Conservation (phyloP, 2,113 vertebrate genomes). For the Crotophaga sulcirostris region DNA sequence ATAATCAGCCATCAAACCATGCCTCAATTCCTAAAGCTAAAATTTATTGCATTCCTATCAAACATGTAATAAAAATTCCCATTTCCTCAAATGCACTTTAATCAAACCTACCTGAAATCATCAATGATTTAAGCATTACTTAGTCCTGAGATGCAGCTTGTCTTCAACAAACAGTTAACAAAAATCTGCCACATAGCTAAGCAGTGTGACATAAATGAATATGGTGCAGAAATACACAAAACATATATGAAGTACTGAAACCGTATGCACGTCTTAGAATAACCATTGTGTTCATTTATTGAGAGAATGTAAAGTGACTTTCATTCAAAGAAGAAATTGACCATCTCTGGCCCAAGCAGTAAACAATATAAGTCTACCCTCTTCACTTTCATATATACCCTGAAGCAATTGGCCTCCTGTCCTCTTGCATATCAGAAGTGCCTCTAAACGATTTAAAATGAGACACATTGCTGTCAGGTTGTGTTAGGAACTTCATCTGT, state of each 20-base stretch:
- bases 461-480: background rate
- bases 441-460: background rate
- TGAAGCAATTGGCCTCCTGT: background rate
- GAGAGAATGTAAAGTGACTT: background rate
- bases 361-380: background rate
- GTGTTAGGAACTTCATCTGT: background rate
- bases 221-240: background rate
- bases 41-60: background rate
- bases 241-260: background rate
- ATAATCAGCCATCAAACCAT: background rate
- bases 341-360: background rate
- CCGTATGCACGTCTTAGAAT: background rate
- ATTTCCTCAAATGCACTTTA: background rate
- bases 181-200: background rate
- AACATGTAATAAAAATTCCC: background rate
- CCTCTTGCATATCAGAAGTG: background rate
- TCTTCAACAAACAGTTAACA: background rate
- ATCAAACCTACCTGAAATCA: constrained; percentile 12
- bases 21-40: background rate
- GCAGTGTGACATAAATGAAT: background rate
- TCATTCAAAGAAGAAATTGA: background rate
- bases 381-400: background rate
- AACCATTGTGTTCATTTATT: background rate
- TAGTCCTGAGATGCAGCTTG: background rate
- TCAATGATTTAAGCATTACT: background rate